A percentile compares a stretch with the other conserved stretches of the same genome.
These are phyloP conservation scores for Lerema accius DNA, from an alignment of 1,140 invertebrate genomes.

Conservation along the genomic window DNA sequence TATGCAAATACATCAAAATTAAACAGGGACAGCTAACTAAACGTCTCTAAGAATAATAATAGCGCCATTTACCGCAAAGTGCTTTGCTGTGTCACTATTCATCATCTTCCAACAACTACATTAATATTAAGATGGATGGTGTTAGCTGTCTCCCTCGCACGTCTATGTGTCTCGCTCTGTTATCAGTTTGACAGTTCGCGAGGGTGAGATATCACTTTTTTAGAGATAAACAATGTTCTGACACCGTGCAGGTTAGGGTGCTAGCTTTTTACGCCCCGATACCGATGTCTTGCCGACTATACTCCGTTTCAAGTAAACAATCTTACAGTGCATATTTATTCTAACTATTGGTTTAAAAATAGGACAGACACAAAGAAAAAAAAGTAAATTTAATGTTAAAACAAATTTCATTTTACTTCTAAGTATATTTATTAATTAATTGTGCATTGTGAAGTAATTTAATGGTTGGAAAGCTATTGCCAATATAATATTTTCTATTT, in stretches of 20 bases:
- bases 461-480: no score
- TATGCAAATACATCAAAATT: conserved; percentile 59
- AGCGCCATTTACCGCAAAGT: conserved; percentile 68
- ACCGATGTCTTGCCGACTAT: background rate
- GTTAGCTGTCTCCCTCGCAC: conserved; percentile 47
- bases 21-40: conserved; percentile 58
- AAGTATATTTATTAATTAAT: no score
- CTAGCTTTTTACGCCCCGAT: background rate
- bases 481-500: no score
- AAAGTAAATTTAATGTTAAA: no score
- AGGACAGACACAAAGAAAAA: no score
- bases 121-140: conserved; percentile 71
- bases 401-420: no score
- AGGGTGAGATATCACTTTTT: conserved; percentile 60
- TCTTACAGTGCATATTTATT: no score
- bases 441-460: no score
- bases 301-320: no score
- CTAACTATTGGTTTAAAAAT: no score
- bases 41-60: conserved; percentile 68
- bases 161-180: conserved; percentile 47
- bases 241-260: conserved; percentile 30
- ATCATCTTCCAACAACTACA: conserved; percentile 67
- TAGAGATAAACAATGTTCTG: conserved; percentile 42
- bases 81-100: conserved; percentile 74
- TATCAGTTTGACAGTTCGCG: conserved; percentile 62